Percentiles rank a stretch among this genome's conserved stretches.
Conservation (phyloP, 2,888 invertebrate species). For the Eupithecia exiguata region DNA sequence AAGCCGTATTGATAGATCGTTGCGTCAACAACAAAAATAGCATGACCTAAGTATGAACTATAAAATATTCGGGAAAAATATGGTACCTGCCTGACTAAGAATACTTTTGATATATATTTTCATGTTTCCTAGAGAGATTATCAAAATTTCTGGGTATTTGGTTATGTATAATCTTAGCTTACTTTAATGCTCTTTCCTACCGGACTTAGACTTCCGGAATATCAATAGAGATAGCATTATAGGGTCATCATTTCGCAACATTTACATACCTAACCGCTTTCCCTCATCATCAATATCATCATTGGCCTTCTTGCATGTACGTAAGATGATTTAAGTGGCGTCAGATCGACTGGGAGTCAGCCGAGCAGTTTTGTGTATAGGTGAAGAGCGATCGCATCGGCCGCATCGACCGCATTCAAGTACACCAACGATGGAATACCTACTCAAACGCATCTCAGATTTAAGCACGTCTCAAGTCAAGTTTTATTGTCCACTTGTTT, state of each 20-base stretch:
- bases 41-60: not conserved
- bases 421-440: too few species aligned
- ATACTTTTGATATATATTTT: not conserved
- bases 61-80: not conserved
- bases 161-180: not conserved
- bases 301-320: too few species aligned
- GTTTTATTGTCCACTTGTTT: too few species aligned
- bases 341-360: too few species aligned
- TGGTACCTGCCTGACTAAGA: not conserved
- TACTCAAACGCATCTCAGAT: too few species aligned
- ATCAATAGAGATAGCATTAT: not conserved
- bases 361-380: too few species aligned
- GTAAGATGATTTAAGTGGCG: too few species aligned
- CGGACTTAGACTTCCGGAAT: not conserved
- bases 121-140: not conserved
- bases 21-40: constrained; percentile 4
- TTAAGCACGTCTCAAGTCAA: too few species aligned
- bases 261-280: too few species aligned
- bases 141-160: not conserved
- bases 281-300: too few species aligned
- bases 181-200: not conserved
- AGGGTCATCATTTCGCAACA: not conserved
- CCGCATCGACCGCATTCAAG: too few species aligned
- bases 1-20: not conserved
- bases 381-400: too few species aligned